Evolutionary conservation across 2,888 invertebrate genomes (phyloP).

Genomic region (Ophion costatus): DNA sequence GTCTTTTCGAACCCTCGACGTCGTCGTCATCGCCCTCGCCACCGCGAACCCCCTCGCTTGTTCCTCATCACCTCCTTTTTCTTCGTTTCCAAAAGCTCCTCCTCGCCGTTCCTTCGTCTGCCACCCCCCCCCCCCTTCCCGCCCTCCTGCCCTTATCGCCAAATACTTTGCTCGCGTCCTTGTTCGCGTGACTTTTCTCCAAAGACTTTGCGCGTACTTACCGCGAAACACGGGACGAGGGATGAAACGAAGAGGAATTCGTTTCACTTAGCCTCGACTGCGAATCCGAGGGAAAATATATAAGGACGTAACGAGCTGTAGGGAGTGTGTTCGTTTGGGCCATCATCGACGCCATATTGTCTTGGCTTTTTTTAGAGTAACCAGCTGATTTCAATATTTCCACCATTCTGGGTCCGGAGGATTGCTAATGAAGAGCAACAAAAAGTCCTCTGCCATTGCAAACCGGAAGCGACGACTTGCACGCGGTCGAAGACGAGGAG

Average conservation of each 20-base stretch:
- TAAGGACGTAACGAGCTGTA: constrained; percentile 15
- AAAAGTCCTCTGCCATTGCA: not conserved
- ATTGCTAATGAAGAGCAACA: not conserved
- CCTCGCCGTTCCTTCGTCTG: constrained; percentile 23
- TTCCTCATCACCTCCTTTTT: constrained; percentile 47
- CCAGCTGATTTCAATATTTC: not conserved
- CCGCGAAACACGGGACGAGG: constrained; percentile 44
- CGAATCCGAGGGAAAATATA: not conserved
- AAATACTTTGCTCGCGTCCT: constrained; percentile 21
- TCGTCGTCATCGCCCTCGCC: constrained; percentile 42
- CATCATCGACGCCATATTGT: not conserved
- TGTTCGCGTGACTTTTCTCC: constrained; percentile 22
- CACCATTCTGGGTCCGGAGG: not conserved
- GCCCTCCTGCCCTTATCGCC: constrained; percentile 24
- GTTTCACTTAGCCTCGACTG: constrained; percentile 7
- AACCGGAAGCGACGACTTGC: not conserved
- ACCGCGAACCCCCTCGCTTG: constrained; percentile 20
- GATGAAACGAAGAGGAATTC: constrained; percentile 7
- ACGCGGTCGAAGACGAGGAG: too few species aligned
- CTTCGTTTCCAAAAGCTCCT: constrained; percentile 21
- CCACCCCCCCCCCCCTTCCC: not conserved
- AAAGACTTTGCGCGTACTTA: constrained; percentile 55
- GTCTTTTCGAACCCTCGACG: constrained; percentile 54
- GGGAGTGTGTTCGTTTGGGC: not conserved
- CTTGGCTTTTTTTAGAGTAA: not conserved